Percentiles rank a stretch among this genome's conserved stretches.
Conservation (phyloP, 1,140 invertebrate genomes). For the Cecropterus lyciades region DNA sequence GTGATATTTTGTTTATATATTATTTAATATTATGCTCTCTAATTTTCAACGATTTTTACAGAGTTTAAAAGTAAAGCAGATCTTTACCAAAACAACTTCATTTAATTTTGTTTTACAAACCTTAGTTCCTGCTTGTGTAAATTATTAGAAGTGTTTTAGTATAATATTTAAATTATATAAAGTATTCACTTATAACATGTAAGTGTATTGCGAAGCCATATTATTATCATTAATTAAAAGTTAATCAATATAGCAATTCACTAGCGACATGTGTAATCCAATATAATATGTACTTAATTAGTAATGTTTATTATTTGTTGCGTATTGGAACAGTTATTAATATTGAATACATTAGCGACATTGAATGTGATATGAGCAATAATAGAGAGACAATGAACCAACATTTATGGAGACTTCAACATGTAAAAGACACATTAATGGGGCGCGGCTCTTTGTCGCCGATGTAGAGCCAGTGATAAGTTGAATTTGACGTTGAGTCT, state of each 20-base stretch:
- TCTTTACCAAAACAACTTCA: slow-evolving; percentile 27
- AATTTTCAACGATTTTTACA: slow-evolving; percentile 51
- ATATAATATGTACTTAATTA: slow-evolving; percentile 80
- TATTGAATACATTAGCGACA: slow-evolving; percentile 67
- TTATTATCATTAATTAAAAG: slow-evolving; percentile 66
- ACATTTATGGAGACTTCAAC: slow-evolving; percentile 63
- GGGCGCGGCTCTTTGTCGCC: slow-evolving; percentile 30
- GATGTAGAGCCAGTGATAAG: slow-evolving; percentile 58
- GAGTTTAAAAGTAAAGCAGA: slow-evolving; percentile 45
- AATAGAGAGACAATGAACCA: slow-evolving; percentile 72
- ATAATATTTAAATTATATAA: slow-evolving; percentile 14
- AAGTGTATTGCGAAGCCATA: slow-evolving; percentile 65
- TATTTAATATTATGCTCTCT: slow-evolving; percentile 72
- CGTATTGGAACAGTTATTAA: slow-evolving; percentile 72
- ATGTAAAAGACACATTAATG: slow-evolving; percentile 49
- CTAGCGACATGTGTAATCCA: slow-evolving; percentile 64
- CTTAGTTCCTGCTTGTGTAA: slow-evolving; percentile 55
- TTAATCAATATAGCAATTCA: slow-evolving; percentile 61
- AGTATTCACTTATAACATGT: slow-evolving; percentile 32
- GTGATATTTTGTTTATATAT: slow-evolving; percentile 77
- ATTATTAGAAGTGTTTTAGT: slow-evolving; percentile 32
- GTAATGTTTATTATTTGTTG: slow-evolving; percentile 75
- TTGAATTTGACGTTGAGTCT: slow-evolving; percentile 72
- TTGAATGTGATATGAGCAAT: slow-evolving; percentile 81
- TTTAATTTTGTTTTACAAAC: slow-evolving; percentile 33